A percentile compares a stretch with the other conserved stretches of the same genome.
These are phyloP conservation scores for Pristionchus exspectatus DNA, from an alignment of 2,888 invertebrate genomes.

Conservation along the genomic window DNA sequence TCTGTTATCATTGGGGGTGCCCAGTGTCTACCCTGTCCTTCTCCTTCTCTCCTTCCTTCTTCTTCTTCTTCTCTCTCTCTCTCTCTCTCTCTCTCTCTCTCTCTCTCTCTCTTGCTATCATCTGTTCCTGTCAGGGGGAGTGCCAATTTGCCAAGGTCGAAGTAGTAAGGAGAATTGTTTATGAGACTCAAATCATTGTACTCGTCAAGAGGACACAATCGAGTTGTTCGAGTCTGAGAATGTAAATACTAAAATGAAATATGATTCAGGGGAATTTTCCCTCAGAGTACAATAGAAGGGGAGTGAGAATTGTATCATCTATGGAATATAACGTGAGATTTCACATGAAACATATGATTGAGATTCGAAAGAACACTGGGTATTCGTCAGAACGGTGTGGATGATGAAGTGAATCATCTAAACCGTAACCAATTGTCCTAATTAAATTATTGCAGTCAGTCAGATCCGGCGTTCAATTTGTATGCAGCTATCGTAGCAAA, in stretches of 20 bases:
- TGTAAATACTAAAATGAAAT: no score
- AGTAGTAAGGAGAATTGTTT: neutral
- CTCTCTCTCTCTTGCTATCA: neutral
- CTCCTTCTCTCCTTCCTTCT: neutral
- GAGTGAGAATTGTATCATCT: neutral
- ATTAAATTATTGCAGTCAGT: constrained; percentile 57
- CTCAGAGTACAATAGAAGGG: neutral
- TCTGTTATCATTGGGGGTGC: neutral
- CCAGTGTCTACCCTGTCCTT: neutral
- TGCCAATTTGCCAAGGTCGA: constrained; percentile 26
- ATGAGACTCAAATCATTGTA: neutral
- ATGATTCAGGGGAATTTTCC: neutral
- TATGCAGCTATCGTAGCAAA: constrained; percentile 68
- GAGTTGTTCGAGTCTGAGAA: neutral
- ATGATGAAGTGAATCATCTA: no score
- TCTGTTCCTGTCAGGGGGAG: constrained; percentile 6
- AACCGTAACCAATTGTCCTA: neutral
- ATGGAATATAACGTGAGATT: neutral
- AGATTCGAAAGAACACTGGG: neutral
- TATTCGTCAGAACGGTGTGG: neutral
- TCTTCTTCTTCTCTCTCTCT: neutral
- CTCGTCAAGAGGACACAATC: neutral
- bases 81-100: neutral
- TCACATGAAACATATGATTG: no score
- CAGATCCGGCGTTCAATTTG: constrained; percentile 58